Base-by-base conservation (phyloP, 2,888 invertebrate genomes). In the Pollenia griseotomentosa region DNA sequence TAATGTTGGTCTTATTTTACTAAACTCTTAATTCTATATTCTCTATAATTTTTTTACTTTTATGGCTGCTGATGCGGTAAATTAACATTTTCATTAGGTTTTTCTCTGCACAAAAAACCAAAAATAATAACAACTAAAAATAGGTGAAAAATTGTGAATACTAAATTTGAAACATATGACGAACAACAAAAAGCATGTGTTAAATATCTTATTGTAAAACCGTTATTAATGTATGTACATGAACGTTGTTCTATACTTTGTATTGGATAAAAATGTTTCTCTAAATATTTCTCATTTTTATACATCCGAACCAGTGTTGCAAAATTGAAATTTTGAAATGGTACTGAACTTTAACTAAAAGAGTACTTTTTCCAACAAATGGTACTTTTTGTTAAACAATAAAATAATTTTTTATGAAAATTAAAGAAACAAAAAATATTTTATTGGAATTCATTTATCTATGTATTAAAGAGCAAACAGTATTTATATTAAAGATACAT, bases 71-170 rank as follows among this genome's bases (percentile, higher is more conserved):
- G 23, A 63, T 63, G 46, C 65, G 48, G 11, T 59, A 85, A 81
- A 81, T 75, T 81, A 81, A 44, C 61, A 48, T 63, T 81, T 81
- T 85, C 77, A 81, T 85, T 71, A 63, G 70, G 42, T 53, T 81
- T 74, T 84, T 44, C 44, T 73, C 46, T 40, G 10, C 19, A 19
- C 53, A 61, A 61, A 48, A 66, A 53, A 14, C 51, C 33, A 63
- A 19, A 75, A 4, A 73, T 46, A 6, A 11, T 8, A 14, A 51
- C n/a, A 53, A 33, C 33, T 33, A 16, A 65, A 44, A 77, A 77
- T n/a, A 46, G 16, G 59, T 73, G 33, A 46, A 71, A 71, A 40
- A 65, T 55, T 53, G 53, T 12, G 4, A 33, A 6, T 33, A 33
- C 33, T 33, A 33, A 33, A 33, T 33, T 65, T 9, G 19, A 23